These are phyloP conservation scores for Allobates femoralis DNA, from an alignment of 2,797 vertebrate genomes.

Conservation along the genomic window DNA sequence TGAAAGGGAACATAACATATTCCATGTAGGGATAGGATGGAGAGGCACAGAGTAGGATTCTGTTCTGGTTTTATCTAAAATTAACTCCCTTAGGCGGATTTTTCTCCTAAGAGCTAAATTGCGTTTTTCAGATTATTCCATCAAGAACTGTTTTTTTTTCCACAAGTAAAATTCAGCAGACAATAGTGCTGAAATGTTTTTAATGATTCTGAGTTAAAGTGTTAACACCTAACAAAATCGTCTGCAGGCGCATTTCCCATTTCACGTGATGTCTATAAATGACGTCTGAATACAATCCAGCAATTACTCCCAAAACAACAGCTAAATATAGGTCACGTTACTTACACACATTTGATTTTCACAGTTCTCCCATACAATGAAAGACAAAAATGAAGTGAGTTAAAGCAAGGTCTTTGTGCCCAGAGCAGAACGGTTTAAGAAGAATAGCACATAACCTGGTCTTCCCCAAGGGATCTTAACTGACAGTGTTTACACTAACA, in stretches of 20 bases:
- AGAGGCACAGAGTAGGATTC: slow-evolving; percentile 32
- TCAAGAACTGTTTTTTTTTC: slow-evolving; percentile 31
- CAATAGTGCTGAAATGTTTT: slow-evolving; percentile 50
- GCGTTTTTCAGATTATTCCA: slow-evolving; percentile 36
- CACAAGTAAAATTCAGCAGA: slow-evolving; percentile 23
- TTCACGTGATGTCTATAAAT: slow-evolving; percentile 35
- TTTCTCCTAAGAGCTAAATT: slow-evolving; percentile 26
- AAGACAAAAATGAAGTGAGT: background rate
- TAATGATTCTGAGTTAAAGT: slow-evolving; percentile 47
- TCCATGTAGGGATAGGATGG: slow-evolving; percentile 21
- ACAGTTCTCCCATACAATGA: slow-evolving; percentile 19
- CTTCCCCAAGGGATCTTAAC: slow-evolving; percentile 15
- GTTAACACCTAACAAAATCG: slow-evolving; percentile 50
- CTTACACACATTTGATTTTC: slow-evolving; percentile 50
- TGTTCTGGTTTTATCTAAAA: slow-evolving; percentile 41
- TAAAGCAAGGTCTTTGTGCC: slow-evolving; percentile 22
- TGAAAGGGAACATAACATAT: slow-evolving; percentile 30
- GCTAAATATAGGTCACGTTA: slow-evolving; percentile 51
- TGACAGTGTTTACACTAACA: slow-evolving; percentile 15
- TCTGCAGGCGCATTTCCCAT: slow-evolving; percentile 31
- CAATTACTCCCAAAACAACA: slow-evolving; percentile 49
- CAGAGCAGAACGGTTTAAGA: slow-evolving; percentile 19
- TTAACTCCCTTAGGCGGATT: slow-evolving; percentile 20
- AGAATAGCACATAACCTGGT: slow-evolving; percentile 1
- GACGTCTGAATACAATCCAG: slow-evolving; percentile 27